These are phyloP conservation scores for Hoplodrina blanda DNA, from an alignment of 2,888 invertebrate genomes.

Conservation along the genomic window DNA sequence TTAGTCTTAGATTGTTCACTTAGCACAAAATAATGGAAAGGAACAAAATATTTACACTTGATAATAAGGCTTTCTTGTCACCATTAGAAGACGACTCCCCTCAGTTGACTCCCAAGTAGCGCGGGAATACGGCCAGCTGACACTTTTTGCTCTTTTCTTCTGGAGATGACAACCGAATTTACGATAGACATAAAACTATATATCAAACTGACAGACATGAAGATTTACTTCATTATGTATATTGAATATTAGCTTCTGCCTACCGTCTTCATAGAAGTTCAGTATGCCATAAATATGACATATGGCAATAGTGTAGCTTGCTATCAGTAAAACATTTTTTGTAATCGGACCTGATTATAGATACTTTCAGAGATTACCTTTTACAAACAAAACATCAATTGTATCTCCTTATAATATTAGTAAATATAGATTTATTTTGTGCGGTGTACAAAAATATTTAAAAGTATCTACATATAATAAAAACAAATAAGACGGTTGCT, in stretches of 20 bases:
- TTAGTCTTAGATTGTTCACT: neutral
- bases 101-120: slow-evolving; percentile 44
- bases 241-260: no score
- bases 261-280: no score
- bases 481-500: neutral
- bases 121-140: slow-evolving; percentile 45
- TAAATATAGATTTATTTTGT: neutral
- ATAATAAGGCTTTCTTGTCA: slow-evolving; percentile 42
- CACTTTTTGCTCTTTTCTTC: slow-evolving; percentile 42
- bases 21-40: slow-evolving; percentile 15
- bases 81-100: slow-evolving; percentile 41
- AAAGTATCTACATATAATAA: neutral
- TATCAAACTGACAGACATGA: neutral
- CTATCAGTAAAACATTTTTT: no score
- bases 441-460: no score
- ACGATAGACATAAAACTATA: slow-evolving; percentile 14
- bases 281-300: no score
- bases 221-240: neutral
- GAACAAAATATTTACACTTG: slow-evolving; percentile 39
- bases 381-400: no score
- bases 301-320: no score
- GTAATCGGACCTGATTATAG: no score
- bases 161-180: slow-evolving; percentile 33
- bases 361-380: no score
- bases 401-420: no score